These are phyloP conservation scores for Pygoscelis adeliae DNA, from an alignment of 2,113 vertebrate genomes.

Conservation along the genomic window DNA sequence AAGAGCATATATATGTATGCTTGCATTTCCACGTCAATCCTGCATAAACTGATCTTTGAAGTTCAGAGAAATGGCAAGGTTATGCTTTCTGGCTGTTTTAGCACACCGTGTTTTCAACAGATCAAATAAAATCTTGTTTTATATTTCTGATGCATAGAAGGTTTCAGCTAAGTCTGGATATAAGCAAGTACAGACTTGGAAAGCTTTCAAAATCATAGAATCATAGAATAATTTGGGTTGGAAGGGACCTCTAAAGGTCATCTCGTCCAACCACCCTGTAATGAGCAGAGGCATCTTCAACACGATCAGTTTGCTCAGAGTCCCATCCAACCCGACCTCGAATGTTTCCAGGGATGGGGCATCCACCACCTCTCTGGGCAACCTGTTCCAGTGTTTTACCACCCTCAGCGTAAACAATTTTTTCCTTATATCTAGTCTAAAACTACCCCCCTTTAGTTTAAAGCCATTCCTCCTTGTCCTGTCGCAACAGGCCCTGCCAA, in stretches of 20 bases:
- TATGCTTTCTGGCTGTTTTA: not conserved
- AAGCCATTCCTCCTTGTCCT: not conserved
- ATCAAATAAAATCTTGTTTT: not conserved
- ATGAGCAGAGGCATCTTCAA: not conserved
- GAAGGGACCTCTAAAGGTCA: not conserved
- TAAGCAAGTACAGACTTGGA: not conserved
- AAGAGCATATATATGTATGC: not conserved
- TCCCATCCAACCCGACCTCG: not conserved
- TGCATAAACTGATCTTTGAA: not conserved
- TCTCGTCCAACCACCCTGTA: not conserved
- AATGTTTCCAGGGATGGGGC: not conserved
- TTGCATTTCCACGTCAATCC: not conserved
- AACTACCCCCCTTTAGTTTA: not conserved
- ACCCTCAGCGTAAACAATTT: accelerated
- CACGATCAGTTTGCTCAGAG: not conserved
- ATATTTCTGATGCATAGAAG: not conserved
- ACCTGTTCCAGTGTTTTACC: not conserved
- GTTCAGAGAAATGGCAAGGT: not conserved
- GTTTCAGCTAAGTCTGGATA: not conserved
- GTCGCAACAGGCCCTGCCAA: accelerated
- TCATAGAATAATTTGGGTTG: not conserved
- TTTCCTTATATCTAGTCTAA: not conserved
- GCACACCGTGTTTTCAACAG: not conserved
- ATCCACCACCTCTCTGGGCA: not conserved
- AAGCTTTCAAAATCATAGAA: not conserved